phyloP scores from a whole-genome alignment of 2,888 invertebrate species.

The Scaeva pyrastri region DNA sequence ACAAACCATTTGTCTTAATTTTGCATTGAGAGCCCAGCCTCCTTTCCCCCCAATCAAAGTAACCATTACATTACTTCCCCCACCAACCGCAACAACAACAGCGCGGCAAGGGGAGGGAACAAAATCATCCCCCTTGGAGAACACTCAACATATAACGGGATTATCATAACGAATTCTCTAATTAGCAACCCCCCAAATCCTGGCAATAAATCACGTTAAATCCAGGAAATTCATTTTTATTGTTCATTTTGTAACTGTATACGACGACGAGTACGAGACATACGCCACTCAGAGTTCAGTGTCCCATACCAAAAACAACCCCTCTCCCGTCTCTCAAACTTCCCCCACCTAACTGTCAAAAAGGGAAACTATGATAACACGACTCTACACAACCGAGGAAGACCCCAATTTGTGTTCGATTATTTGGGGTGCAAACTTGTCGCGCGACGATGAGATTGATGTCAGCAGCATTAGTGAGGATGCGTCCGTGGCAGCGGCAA shows the following conservation, averaged over 20 bases:
- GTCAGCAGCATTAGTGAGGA: slow-evolving; percentile 67
- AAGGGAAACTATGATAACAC: slow-evolving; percentile 81
- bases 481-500: slow-evolving; percentile 52
- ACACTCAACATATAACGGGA: slow-evolving; percentile 35
- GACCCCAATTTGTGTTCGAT: slow-evolving; percentile 83
- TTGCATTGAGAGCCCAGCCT: background rate
- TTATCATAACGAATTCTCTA: slow-evolving; percentile 55
- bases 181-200: slow-evolving; percentile 53
- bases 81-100: background rate
- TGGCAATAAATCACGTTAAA: slow-evolving; percentile 42
- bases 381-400: slow-evolving; percentile 82
- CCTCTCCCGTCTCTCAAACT: background rate
- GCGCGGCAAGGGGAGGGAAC: background rate
- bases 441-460: slow-evolving; percentile 78
- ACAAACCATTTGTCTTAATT: slow-evolving; percentile 22
- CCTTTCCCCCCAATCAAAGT: background rate
- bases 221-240: slow-evolving; percentile 51
- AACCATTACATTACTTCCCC: background rate
- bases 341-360: background rate
- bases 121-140: slow-evolving; percentile 23
- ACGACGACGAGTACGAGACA: too few species aligned
- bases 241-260: too few species aligned
- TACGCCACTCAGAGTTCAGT: slow-evolving; percentile 8
- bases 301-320: too few species aligned
- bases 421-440: slow-evolving; percentile 82